A percentile compares a stretch with the other conserved stretches of the same genome.
phyloP scores from a whole-genome alignment of 2,797 vertebrate genomes.

The Taenioides sp. region DNA sequence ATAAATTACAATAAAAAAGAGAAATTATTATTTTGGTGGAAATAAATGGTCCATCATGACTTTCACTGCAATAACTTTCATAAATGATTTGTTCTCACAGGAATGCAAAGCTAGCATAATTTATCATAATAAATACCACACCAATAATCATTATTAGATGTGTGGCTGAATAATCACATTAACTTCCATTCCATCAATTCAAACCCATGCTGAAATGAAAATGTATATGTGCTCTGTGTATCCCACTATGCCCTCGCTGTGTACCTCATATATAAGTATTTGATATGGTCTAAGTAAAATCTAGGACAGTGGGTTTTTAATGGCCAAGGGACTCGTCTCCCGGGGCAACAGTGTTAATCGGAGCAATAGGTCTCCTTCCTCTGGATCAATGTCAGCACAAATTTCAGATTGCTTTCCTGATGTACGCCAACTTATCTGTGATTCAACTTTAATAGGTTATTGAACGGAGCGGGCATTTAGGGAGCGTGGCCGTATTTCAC shows the following conservation, averaged over 20 bases:
- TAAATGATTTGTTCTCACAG: neutral
- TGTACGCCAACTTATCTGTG: conserved; percentile 81
- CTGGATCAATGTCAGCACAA: conserved; percentile 86
- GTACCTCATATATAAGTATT: conserved; percentile 69
- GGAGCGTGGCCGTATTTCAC: conserved; percentile 80
- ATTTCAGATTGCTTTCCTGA: conserved; percentile 86
- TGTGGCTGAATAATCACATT: neutral
- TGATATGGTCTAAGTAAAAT: conserved; percentile 68
- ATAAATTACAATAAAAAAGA: neutral
- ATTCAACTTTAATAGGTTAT: conserved; percentile 88
- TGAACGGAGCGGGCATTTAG: conserved; percentile 82
- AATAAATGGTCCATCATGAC: neutral
- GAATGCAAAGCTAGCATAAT: neutral
- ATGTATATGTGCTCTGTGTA: conserved; percentile 28
- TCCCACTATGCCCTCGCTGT: conserved; percentile 4
- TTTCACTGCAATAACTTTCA: neutral
- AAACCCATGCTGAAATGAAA: neutral
- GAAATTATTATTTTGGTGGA: neutral
- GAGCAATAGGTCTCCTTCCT: conserved; percentile 83
- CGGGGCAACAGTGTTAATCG: conserved; percentile 79
- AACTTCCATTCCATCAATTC: neutral
- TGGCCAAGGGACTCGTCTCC: conserved; percentile 65
- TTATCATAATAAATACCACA: conserved; percentile 1
- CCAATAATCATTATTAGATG: neutral
- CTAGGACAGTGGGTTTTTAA: conserved; percentile 74